Base-by-base conservation (phyloP, 2,113 vertebrate species). In the Dolichotis patagonum region DNA sequence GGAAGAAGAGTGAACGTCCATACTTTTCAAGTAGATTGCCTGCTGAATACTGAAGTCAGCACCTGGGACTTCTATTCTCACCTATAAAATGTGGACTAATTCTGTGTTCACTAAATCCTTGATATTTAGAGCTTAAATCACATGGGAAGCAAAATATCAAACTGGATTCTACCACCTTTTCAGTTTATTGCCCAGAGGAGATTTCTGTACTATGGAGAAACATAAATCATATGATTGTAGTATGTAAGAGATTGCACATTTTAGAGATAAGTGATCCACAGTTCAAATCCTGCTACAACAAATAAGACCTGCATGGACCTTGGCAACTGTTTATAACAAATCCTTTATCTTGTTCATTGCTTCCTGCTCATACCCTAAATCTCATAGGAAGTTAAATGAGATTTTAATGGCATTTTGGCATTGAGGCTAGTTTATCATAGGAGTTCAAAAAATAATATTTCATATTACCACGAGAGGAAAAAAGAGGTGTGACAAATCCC, bases 261-360 rank as follows among this genome's bases (percentile, higher is more conserved):
- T 73, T 73, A 32, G 69, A 86, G 60, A 80, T 9, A 46, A 35
- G 35, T 67, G 63, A 35, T 82, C 28, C 41, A 89, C 56, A 20
- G n/a, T 90, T 88, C 83, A 93, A 80, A 88, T 88, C 56, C 67
- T 91, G 49, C 22, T 41, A 13, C 49, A 86, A 3, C 17, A 67
- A 1, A 38, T 0, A 43, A 4, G 82, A 43, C 77, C 78, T 49
- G 12, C 43, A 19, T 80, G 30, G n/a, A 38, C 38, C 62, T 63
- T 12, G 85, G 46, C 9, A 90, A 88, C 13, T 32, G 8, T 86
- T 67, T 89, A n/a, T 5, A 63, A 43, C 26, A 90, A 83, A 8
- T 41, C 82, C 3, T 81, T 19, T 95, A 10, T 65, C 52, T 73
- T 12, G 20, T 16, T 43, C 52, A 35, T 63, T 65, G 13, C 5